Conservation (phyloP, 2,113 vertebrate species). For the Psephotus haematonotus region DNA sequence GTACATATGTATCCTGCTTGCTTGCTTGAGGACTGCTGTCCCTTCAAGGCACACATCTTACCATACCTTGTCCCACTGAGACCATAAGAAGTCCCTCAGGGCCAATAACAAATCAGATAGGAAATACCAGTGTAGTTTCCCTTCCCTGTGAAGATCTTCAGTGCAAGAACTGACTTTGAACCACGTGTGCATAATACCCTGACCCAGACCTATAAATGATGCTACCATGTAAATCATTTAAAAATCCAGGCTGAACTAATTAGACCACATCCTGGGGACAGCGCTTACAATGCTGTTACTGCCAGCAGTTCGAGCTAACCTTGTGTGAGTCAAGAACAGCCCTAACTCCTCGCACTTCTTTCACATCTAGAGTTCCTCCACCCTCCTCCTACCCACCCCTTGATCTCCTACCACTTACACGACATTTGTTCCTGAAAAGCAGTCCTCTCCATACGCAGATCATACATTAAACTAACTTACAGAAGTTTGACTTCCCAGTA, state of each 20-base stretch:
- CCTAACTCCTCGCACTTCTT: background rate
- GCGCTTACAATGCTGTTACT: background rate
- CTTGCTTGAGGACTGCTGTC: background rate
- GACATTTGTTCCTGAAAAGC: background rate
- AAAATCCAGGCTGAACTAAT: background rate
- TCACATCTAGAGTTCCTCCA: background rate
- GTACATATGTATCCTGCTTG: background rate
- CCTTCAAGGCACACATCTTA: background rate
- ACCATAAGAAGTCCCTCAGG: accelerated
- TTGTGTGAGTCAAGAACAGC: background rate
- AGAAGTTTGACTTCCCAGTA: background rate
- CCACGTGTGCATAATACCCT: background rate
- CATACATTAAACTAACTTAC: background rate
- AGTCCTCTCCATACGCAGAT: background rate
- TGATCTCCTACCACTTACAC: background rate
- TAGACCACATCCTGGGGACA: background rate
- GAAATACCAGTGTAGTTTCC: background rate
- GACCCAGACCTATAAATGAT: background rate
- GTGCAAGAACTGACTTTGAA: background rate
- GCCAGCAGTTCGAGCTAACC: background rate
- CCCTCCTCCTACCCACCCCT: background rate
- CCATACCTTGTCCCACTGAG: accelerated
- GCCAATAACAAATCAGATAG: background rate
- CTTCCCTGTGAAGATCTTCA: background rate
- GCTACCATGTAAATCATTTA: background rate